A percentile compares a stretch with the other conserved stretches of the same genome.
These are phyloP conservation scores for Cistogaster globosa DNA, from an alignment of 2,888 invertebrate genomes.

Conservation along the genomic window DNA sequence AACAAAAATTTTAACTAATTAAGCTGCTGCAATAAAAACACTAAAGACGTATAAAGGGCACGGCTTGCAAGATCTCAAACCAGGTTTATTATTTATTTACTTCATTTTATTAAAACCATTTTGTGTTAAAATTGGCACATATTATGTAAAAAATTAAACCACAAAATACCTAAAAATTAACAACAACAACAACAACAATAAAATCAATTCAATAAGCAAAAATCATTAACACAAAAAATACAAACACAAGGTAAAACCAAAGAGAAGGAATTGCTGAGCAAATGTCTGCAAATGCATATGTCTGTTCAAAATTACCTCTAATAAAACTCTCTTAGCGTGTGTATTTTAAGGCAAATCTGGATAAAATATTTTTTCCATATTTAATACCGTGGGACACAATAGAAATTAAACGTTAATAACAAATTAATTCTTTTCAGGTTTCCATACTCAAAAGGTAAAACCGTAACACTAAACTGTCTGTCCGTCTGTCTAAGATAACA, in stretches of 20 bases:
- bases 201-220: constrained; percentile 45
- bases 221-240: constrained; percentile 24
- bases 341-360: too few species aligned
- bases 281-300: too few species aligned
- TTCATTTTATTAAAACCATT: constrained; percentile 37
- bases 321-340: too few species aligned
- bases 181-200: not conserved
- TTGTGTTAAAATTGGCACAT: constrained; percentile 63
- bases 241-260: not conserved
- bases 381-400: too few species aligned
- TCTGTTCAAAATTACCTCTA: too few species aligned
- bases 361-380: too few species aligned
- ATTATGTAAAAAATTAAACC: constrained; percentile 64
- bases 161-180: not conserved
- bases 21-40: constrained; percentile 56
- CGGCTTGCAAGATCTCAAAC: constrained; percentile 64
- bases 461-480: too few species aligned
- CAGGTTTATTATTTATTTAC: constrained; percentile 35
- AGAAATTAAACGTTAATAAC: too few species aligned
- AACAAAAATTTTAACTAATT: constrained; percentile 37
- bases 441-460: too few species aligned
- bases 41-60: constrained; percentile 62
- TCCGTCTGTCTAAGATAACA: too few species aligned
- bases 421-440: too few species aligned
- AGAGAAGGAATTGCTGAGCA: too few species aligned